Conservation (phyloP, 2,888 invertebrate species). For the Tinea semifulvella region DNA sequence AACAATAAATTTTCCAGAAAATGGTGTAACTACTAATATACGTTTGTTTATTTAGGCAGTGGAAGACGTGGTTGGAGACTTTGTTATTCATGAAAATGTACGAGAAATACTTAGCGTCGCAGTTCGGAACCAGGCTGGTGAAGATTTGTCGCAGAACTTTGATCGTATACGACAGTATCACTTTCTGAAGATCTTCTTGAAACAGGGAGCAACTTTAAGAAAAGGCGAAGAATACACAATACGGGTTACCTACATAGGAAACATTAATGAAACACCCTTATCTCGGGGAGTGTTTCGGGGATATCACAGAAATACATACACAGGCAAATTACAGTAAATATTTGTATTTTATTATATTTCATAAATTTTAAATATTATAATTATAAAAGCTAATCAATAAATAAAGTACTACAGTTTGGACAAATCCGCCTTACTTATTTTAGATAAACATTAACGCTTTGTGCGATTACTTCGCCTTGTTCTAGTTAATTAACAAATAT, state of each 20-base stretch:
- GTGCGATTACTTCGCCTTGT: too few relatives aligned
- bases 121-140: conserved; percentile 23
- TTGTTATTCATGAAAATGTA: conserved; percentile 50
- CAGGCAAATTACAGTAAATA: conserved; percentile 36
- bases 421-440: too few relatives aligned
- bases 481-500: background rate
- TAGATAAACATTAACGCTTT: too few relatives aligned
- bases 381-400: too few relatives aligned
- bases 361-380: too few relatives aligned
- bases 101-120: conserved; percentile 30
- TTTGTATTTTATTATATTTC: background rate
- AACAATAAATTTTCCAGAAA: too few relatives aligned
- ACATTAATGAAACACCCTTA: conserved; percentile 53
- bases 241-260: conserved; percentile 40
- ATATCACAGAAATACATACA: conserved; percentile 31
- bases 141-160: conserved; percentile 27
- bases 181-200: conserved; percentile 42
- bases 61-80: conserved; percentile 26
- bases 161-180: conserved; percentile 36
- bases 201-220: conserved; percentile 29
- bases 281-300: conserved; percentile 55
- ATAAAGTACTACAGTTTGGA: too few relatives aligned
- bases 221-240: conserved; percentile 31
- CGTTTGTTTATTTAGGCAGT: conserved; percentile 42
- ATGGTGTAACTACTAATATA: too few relatives aligned